A percentile compares a stretch with the other conserved stretches of the same genome.
Conservation (phyloP, 2,888 invertebrate genomes). For the Nycteola revayana region DNA sequence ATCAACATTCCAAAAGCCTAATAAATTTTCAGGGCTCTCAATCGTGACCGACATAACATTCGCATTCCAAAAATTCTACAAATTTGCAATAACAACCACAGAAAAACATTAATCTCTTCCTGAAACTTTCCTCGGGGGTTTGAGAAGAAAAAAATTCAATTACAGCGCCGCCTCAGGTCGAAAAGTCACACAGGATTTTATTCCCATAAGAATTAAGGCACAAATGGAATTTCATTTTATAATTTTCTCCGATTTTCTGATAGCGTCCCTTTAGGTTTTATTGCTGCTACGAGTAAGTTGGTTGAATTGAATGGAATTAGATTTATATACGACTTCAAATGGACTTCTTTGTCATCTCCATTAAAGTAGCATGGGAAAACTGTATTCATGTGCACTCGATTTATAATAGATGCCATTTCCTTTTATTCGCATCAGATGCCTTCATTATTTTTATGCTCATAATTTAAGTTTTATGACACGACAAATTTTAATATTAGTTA, state of each 20-base stretch:
- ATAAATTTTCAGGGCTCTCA: constrained; percentile 23
- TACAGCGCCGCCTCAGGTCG: constrained; percentile 45
- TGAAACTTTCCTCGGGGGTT: constrained; percentile 38
- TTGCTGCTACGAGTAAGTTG: constrained; percentile 23
- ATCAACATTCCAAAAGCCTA: not conserved
- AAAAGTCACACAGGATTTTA: constrained; percentile 48
- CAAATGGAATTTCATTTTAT: constrained; percentile 62
- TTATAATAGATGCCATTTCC: too few relatives aligned
- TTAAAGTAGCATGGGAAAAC: not conserved
- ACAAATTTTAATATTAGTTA: too few relatives aligned
- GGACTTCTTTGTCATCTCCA: not conserved
- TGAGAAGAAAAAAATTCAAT: constrained; percentile 62
- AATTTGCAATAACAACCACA: constrained; percentile 38
- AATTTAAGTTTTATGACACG: too few relatives aligned
- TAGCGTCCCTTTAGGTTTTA: constrained; percentile 27
- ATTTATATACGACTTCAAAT: constrained; percentile 8
- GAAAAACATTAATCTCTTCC: constrained; percentile 39
- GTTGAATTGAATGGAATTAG: constrained; percentile 16
- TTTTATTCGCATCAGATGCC: too few relatives aligned
- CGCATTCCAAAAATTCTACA: constrained; percentile 23
- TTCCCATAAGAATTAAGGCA: constrained; percentile 56
- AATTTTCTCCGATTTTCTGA: constrained; percentile 52
- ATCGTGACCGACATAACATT: constrained; percentile 19
- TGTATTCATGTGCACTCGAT: too few relatives aligned
- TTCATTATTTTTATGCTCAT: too few relatives aligned